A percentile compares a stretch with the other conserved stretches of the same genome.
phyloP scores from a whole-genome alignment of 1,140 invertebrate species.

The Habropoda laboriosa region DNA sequence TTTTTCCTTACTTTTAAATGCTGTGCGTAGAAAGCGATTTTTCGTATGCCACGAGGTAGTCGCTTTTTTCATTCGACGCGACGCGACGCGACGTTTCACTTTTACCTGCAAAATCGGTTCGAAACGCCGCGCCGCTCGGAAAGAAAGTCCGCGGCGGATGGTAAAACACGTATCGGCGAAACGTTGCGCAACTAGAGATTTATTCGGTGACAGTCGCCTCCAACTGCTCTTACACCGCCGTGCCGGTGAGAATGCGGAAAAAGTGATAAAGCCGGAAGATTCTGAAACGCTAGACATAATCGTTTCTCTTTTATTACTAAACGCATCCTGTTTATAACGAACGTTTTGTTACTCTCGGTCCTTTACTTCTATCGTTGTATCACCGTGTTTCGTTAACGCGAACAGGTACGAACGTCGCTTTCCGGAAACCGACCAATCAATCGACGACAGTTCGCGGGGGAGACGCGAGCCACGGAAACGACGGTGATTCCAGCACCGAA shows the following conservation, averaged over 20 bases:
- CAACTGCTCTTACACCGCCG: neutral
- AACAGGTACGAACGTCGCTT: constrained; percentile 92
- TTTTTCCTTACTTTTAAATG: constrained; percentile 34
- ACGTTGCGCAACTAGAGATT: neutral
- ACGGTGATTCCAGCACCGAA: constrained; percentile 90
- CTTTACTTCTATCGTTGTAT: neutral
- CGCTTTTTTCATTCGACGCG: neutral
- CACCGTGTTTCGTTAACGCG: no score
- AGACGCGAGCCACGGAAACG: constrained; percentile 91
- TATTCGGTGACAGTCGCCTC: neutral
- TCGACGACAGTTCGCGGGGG: constrained; percentile 93
- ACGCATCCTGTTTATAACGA: constrained; percentile 38
- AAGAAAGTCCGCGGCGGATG: constrained; percentile 4
- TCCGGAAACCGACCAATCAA: constrained; percentile 93
- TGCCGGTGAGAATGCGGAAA: constrained; percentile 18
- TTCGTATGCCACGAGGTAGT: neutral
- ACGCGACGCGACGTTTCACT: constrained; percentile 22
- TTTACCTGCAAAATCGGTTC: constrained; percentile 22
- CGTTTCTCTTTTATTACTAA: constrained; percentile 38
- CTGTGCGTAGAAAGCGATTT: constrained; percentile 38
- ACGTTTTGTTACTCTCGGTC: neutral
- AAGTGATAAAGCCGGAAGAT: constrained; percentile 11
- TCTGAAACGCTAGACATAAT: constrained; percentile 15
- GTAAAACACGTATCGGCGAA: neutral
- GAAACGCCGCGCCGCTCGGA: no score